These are phyloP conservation scores for Anas platyrhynchos DNA, from an alignment of 2,113 vertebrate species.

Conservation along the genomic window DNA sequence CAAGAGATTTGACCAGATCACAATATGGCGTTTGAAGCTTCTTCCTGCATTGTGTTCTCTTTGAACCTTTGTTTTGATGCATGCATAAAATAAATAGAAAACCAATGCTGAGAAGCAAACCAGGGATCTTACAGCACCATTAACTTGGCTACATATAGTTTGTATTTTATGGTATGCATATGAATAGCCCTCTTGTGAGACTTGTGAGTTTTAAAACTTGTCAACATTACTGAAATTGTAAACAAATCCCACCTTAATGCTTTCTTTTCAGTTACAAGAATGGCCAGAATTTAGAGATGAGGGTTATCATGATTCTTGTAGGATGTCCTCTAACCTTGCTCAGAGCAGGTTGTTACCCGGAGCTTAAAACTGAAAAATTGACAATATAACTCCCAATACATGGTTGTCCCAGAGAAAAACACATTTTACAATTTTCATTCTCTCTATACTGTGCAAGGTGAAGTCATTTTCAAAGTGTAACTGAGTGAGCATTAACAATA, in stretches of 20 bases:
- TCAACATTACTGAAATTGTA: neutral
- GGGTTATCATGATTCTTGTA: neutral
- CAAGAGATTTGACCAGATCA: neutral
- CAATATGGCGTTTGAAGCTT: neutral
- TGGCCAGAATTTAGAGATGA: neutral
- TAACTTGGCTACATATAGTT: neutral
- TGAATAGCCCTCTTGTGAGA: neutral
- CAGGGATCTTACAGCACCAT: neutral
- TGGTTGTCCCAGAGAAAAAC: neutral
- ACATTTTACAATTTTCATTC: neutral
- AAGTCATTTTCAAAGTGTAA: neutral
- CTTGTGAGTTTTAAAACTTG: neutral
- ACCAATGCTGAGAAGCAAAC: neutral
- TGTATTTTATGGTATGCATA: neutral
- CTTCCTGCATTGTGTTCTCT: neutral
- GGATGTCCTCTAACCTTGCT: neutral
- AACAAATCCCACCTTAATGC: neutral
- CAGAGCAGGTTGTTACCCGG: neutral
- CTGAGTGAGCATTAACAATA: slow-evolving; percentile 10
- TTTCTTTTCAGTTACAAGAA: neutral
- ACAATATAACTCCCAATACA: neutral
- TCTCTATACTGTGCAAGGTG: neutral
- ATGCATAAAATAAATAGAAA: neutral
- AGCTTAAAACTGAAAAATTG: neutral
- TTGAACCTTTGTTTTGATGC: neutral